Conservation (phyloP, 2,888 invertebrate genomes). For the Drosophila yooni region DNA sequence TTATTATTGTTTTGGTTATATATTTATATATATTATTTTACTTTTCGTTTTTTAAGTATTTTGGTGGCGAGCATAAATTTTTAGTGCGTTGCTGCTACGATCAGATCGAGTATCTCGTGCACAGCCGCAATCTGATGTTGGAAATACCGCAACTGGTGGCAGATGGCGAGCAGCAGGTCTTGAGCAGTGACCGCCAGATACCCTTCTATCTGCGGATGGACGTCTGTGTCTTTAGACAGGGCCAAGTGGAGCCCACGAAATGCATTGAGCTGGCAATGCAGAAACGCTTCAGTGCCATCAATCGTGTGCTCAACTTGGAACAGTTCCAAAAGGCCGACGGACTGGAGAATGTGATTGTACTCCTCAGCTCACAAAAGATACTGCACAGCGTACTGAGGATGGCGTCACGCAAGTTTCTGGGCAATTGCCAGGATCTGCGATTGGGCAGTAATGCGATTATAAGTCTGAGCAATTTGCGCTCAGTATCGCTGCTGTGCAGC, state of each 20-base stretch:
- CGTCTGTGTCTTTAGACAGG: constrained; percentile 68
- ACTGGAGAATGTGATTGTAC: constrained; percentile 75
- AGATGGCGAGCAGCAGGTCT: not conserved
- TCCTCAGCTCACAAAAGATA: constrained; percentile 74
- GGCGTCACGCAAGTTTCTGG: constrained; percentile 75
- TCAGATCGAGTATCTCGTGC: constrained; percentile 74
- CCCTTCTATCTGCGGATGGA: constrained; percentile 78
- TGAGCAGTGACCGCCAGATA: constrained; percentile 40
- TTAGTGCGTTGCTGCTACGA: constrained; percentile 80
- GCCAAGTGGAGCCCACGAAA: constrained; percentile 76
- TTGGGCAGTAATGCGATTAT: constrained; percentile 78
- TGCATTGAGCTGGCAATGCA: constrained; percentile 73
- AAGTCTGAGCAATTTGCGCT: constrained; percentile 61
- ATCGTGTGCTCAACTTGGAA: constrained; percentile 78
- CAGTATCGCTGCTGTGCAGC: constrained; percentile 71
- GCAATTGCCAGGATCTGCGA: constrained; percentile 76
- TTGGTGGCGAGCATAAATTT: constrained; percentile 76
- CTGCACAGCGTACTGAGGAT: constrained; percentile 70
- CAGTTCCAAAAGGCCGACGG: constrained; percentile 76
- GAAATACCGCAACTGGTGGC: constrained; percentile 60
- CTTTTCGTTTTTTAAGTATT: constrained; percentile 59
- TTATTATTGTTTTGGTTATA: not conserved
- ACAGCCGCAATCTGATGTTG: constrained; percentile 70
- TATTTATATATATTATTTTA: not conserved
- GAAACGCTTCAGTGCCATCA: constrained; percentile 72